A percentile compares a stretch with the other conserved stretches of the same genome.
Conservation (phyloP, 2,888 invertebrate species). For the Synanthedon myopaeformis region DNA sequence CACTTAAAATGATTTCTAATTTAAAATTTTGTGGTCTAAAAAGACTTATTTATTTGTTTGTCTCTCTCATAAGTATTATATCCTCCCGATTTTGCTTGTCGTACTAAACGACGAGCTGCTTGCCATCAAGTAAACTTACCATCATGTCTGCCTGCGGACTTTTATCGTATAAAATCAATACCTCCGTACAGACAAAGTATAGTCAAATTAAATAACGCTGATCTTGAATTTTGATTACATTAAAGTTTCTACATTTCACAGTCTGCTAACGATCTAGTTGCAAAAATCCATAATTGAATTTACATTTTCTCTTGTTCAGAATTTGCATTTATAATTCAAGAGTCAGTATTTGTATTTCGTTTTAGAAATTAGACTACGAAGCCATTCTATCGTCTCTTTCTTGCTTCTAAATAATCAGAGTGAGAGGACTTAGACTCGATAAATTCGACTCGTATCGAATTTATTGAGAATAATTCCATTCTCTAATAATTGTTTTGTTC, state of each 20-base stretch:
- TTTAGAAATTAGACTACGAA: neutral
- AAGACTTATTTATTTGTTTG: too few species aligned
- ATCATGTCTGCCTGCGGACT: too few species aligned
- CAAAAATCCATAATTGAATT: neutral
- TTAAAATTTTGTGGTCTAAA: too few species aligned
- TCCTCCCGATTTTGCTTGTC: too few species aligned
- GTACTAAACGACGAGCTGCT: too few species aligned
- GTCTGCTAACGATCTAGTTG: neutral
- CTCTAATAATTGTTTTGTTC: neutral
- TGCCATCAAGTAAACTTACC: too few species aligned
- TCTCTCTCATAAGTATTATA: too few species aligned
- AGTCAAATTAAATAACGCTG: too few species aligned
- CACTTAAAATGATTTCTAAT: too few species aligned
- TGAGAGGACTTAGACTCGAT: neutral
- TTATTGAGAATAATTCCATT: neutral
- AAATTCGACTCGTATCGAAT: neutral
- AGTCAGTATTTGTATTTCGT: neutral
- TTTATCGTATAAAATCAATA: too few species aligned
- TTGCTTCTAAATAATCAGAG: neutral
- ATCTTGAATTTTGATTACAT: too few species aligned
- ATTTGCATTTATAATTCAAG: neutral
- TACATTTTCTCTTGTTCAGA: neutral
- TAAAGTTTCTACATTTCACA: neutral
- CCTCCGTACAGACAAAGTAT: too few species aligned
- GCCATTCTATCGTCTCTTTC: neutral